Base-by-base conservation (phyloP, 2,888 invertebrate species). In the Dimorphilus gyrociliatus region DNA sequence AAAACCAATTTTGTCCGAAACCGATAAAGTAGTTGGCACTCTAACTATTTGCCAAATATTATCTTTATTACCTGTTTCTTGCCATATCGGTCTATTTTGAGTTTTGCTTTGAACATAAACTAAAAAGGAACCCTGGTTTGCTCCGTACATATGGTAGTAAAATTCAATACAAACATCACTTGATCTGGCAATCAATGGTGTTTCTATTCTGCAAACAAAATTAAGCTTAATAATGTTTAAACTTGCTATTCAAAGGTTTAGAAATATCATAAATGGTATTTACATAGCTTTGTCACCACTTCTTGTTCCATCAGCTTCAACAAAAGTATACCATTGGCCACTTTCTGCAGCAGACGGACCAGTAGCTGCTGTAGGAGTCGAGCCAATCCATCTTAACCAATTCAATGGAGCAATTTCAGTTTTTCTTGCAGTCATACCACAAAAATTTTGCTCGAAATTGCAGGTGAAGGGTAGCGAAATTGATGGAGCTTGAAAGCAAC, bases 1-100 rank as follows among this genome's bases (percentile, higher is more conserved):
- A 19, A 60, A 47, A 5, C 53, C 46, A 26, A 58, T 36, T 47
- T 47, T n/a, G n/a, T n/a, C n/a, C n/a, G n/a, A n/a, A n/a, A n/a
- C n/a, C n/a, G 29, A 29, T 25, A 34, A 27, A 16, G n/a, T 10
- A 21, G 13, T 10, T n/a, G n/a, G n/a, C n/a, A n/a, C n/a, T n/a
- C n/a, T n/a, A n/a, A n/a, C n/a, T n/a, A n/a, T n/a, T n/a, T n/a
- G n/a, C n/a, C n/a, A n/a, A n/a, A n/a, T n/a, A n/a, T n/a, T n/a
- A n/a, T n/a, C n/a, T n/a, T n/a, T n/a, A n/a, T n/a, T n/a, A n/a
- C n/a, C n/a, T n/a, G n/a, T n/a, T n/a, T n/a, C n/a, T n/a, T n/a
- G n/a, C 25, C 7, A 25, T 25, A 12, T 14, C 14, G 25, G n/a
- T 8, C 7, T 16, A 8, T 18, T 1, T 13, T 10, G 29, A 29